phyloP scores from a whole-genome alignment of 2,888 invertebrate genomes.

The Tineola bisselliella region DNA sequence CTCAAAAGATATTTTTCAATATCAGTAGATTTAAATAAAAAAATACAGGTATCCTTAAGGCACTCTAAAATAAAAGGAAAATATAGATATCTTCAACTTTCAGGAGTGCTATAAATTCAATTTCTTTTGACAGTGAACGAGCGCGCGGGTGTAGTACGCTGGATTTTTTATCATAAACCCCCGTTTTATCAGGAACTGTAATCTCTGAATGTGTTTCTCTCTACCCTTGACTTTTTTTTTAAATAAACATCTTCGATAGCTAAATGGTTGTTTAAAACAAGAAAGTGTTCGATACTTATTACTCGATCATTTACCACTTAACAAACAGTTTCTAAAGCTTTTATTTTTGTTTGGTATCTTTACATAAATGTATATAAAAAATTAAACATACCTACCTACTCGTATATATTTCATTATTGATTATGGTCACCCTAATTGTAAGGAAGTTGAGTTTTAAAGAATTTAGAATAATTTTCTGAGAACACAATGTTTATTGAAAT shows the following conservation, averaged over 20 bases:
- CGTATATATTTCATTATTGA: neutral
- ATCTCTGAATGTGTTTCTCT: neutral
- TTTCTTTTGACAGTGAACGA: neutral
- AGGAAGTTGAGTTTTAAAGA: neutral
- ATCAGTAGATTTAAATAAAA: neutral
- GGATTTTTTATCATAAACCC: constrained; percentile 5
- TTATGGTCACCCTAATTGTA: neutral
- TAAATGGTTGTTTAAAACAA: neutral
- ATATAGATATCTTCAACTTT: neutral
- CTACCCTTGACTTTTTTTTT: neutral
- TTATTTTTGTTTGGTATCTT: no score
- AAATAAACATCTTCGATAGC: neutral
- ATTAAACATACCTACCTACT: no score
- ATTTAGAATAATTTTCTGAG: neutral
- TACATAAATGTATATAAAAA: no score
- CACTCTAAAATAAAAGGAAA: neutral
- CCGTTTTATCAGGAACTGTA: neutral
- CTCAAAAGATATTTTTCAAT: neutral
- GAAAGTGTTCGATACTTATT: neutral
- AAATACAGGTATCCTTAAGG: neutral
- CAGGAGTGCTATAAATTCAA: neutral
- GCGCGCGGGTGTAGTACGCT: neutral
- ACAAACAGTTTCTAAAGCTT: no score
- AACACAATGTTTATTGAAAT: neutral
- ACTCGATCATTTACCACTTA: neutral